Base-by-base conservation (phyloP, 2,113 vertebrate species). In the Pelecanus crispus region DNA sequence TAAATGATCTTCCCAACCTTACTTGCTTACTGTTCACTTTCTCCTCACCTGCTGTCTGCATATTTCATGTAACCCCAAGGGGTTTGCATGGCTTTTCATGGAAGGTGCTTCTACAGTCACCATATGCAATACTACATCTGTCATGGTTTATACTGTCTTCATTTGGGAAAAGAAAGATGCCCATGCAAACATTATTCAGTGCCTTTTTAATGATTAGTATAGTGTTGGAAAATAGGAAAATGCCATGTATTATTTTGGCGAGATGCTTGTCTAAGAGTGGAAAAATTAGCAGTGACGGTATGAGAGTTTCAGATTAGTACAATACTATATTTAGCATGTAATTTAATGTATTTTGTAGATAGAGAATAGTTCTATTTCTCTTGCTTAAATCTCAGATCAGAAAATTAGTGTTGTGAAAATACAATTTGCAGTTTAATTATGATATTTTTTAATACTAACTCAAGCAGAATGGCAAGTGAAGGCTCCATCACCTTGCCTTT, bases 21-120 rank as follows among this genome's bases (percentile, higher is more conserved):
- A 6, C 15, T 74, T 14, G 4, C 40, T 59, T 58, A 28, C 50
- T 67, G 19, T 77, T 86, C 17, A 1, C 42, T 70, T 86, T 56
- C 62, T 68, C 36, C 49, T 77, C 45, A 6, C 53, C 42, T 73
- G 44, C 28, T 66, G 20, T 45, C 34, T 74, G 18, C 38, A 34
- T n/a, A 53, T 88, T 75, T 68, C 38, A 5, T 17, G 12, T 45
- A 36, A 50, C 13, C 13, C 36, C 18, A 7, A 17, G 52, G 28
- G 49, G 2, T 56, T 59, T 44, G 13, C 4, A 1, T 56, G 13
- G 3, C 56, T 91, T 74, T 29, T 42, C 8, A 2, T 0, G 3
- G 36, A 32, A 80, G 45, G 34, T 14, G 38, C 25, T 70, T 70
- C 28, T 52, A 10, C 63, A 31, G 9, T 58, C 75, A 24, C 36